A percentile compares a stretch with the other conserved stretches of the same genome.
Conservation (phyloP, 2,888 invertebrate species). For the Lucinisca nassula region DNA sequence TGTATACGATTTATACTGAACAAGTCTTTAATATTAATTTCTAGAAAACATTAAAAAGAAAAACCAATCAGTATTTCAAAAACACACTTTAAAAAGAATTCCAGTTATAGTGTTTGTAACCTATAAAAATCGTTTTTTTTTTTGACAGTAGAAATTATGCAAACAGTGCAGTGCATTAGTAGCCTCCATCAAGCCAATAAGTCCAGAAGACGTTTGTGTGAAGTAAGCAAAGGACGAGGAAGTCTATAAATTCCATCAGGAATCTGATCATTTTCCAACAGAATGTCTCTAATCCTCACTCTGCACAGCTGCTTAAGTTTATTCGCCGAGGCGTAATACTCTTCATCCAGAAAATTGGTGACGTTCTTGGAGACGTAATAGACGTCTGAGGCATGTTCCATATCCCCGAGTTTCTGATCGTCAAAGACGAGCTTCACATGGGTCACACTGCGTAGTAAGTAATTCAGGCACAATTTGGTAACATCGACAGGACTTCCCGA, state of each 20-base stretch:
- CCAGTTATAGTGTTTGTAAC: too few species aligned
- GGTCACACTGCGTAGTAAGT: conserved; percentile 52
- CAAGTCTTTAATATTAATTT: too few species aligned
- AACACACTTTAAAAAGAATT: too few species aligned
- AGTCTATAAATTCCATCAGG: conserved; percentile 53
- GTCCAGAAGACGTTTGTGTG: conserved; percentile 88
- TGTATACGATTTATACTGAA: too few species aligned
- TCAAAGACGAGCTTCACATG: conserved; percentile 50
- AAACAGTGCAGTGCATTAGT: too few species aligned
- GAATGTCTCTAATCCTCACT: conserved; percentile 46
- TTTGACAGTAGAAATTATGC: too few species aligned
- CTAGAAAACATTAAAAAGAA: too few species aligned
- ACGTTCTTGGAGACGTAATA: conserved; percentile 58
- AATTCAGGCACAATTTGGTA: conserved; percentile 44
- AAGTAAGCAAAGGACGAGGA: conserved; percentile 36
- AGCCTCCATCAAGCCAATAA: conserved; percentile 56
- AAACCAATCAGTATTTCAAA: too few species aligned
- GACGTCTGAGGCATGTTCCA: conserved; percentile 33
- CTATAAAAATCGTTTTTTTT: too few species aligned
- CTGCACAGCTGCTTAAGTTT: conserved; percentile 59
- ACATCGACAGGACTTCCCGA: conserved; percentile 47
- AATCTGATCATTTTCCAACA: conserved; percentile 45
- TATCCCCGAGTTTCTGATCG: conserved; percentile 59
- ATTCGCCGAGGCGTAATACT: conserved; percentile 57
- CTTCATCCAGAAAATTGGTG: conserved; percentile 47